These are phyloP conservation scores for Tethea ocularis DNA, from an alignment of 2,888 invertebrate genomes.

Conservation along the genomic window DNA sequence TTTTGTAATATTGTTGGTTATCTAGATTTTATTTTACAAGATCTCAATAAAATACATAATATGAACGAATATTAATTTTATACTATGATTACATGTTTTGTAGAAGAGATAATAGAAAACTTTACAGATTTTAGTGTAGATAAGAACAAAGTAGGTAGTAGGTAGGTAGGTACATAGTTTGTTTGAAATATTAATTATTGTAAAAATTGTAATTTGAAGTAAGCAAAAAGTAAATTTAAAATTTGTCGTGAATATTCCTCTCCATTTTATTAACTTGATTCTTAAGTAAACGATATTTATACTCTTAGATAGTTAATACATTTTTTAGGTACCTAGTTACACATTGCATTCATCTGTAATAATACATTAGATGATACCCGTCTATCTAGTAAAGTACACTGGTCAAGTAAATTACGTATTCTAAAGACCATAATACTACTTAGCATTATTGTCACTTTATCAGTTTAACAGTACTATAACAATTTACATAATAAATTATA, in stretches of 20 bases:
- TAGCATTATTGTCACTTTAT: not conserved
- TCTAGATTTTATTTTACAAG: constrained; percentile 28
- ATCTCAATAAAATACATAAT: constrained; percentile 16
- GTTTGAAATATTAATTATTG: not conserved
- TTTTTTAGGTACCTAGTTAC: too few species aligned
- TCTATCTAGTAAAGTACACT: too few species aligned
- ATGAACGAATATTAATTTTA: not conserved
- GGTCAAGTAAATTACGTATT: not conserved
- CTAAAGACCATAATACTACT: not conserved
- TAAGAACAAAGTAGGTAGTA: not conserved
- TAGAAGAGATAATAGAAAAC: not conserved
- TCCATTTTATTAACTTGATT: too few species aligned
- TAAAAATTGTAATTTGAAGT: too few species aligned
- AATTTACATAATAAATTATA: too few species aligned
- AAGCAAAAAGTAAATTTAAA: too few species aligned
- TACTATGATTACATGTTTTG: constrained; percentile 1
- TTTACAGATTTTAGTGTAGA: not conserved
- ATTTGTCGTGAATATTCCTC: too few species aligned
- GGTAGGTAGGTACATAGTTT: not conserved
- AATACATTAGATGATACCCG: too few species aligned
- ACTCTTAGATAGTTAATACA: too few species aligned
- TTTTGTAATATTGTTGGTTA: constrained; percentile 25
- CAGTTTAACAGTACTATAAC: too few species aligned
- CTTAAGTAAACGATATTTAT: too few species aligned
- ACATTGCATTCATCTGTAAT: too few species aligned